Evolutionary conservation across 1,140 invertebrate species (phyloP).

Genomic region (Aphaenogaster rudis): DNA sequence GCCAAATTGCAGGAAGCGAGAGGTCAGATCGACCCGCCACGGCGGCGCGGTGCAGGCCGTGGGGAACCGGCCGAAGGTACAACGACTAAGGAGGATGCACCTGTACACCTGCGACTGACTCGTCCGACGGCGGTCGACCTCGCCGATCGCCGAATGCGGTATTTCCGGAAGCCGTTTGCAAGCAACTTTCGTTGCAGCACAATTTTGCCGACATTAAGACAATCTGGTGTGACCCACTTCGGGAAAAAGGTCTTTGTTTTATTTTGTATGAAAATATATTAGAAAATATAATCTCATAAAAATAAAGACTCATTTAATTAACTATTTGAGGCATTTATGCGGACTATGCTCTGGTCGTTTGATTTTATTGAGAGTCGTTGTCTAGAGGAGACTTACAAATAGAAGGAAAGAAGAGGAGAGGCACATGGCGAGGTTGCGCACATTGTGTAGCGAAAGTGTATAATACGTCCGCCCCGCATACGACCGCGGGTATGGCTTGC

Average conservation of each 20-base stretch:
- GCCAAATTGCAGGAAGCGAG: constrained; percentile 83
- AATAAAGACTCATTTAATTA: neutral
- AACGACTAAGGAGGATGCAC: constrained; percentile 66
- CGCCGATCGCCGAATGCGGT: constrained; percentile 44
- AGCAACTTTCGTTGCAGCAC: neutral
- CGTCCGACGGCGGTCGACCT: constrained; percentile 54
- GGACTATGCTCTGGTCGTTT: neutral
- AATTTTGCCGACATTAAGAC: neutral
- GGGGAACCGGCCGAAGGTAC: constrained; percentile 66
- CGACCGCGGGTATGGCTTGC: constrained; percentile 75
- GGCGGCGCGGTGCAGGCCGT: constrained; percentile 50
- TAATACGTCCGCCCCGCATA: constrained; percentile 73
- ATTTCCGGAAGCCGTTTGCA: constrained; percentile 67
- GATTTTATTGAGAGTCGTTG: neutral
- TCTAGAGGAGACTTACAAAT: neutral
- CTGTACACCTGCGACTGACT: constrained; percentile 69
- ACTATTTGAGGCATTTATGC: too few species aligned
- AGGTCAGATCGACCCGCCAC: constrained; percentile 74
- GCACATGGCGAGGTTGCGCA: constrained; percentile 76
- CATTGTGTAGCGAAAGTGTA: constrained; percentile 79
- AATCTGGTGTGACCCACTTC: neutral
- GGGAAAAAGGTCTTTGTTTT: neutral
- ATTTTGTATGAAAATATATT: neutral
- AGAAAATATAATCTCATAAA: neutral
- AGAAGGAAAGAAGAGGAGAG: constrained; percentile 66